Conservation (phyloP, 2,797 vertebrate species). For the Sebastes taczanowskii region DNA sequence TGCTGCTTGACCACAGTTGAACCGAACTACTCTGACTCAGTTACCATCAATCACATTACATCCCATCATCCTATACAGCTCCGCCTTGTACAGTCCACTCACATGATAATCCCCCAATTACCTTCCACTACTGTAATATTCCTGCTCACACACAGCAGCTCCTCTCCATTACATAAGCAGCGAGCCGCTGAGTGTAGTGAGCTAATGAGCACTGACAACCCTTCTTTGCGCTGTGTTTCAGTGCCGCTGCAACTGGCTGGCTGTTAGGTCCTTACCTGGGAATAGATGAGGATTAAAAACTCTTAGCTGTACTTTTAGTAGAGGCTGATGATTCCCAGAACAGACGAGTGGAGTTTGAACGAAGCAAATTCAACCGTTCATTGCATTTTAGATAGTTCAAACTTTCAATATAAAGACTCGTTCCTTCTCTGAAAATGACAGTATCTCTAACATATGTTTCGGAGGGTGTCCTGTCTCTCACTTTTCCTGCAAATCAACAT, state of each 20-base stretch:
- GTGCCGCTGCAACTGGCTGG: slow-evolving; percentile 3
- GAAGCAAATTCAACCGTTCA: neutral
- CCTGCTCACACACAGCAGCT: slow-evolving; percentile 35
- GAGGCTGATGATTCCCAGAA: neutral
- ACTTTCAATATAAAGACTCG: neutral
- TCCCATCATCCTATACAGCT: slow-evolving; percentile 31
- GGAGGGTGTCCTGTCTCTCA: neutral
- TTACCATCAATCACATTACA: slow-evolving; percentile 44
- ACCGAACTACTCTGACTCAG: slow-evolving; percentile 34
- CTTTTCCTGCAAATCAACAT: neutral
- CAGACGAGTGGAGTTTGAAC: neutral
- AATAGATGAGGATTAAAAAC: slow-evolving; percentile 8
- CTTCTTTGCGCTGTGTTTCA: slow-evolving; percentile 23
- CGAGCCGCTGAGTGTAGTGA: slow-evolving; percentile 25
- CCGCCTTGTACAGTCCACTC: slow-evolving; percentile 7
- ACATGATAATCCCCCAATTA: slow-evolving; percentile 37
- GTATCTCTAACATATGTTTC: neutral
- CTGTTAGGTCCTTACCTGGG: slow-evolving; percentile 13
- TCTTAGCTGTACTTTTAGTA: neutral
- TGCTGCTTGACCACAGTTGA: slow-evolving; percentile 51
- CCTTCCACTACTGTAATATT: slow-evolving; percentile 35
- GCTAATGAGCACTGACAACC: slow-evolving; percentile 53
- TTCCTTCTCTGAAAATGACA: neutral
- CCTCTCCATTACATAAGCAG: slow-evolving; percentile 59
- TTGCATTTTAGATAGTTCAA: neutral